Conservation (phyloP, 2,888 invertebrate genomes). For the Melikaiella ostensackeni region DNA sequence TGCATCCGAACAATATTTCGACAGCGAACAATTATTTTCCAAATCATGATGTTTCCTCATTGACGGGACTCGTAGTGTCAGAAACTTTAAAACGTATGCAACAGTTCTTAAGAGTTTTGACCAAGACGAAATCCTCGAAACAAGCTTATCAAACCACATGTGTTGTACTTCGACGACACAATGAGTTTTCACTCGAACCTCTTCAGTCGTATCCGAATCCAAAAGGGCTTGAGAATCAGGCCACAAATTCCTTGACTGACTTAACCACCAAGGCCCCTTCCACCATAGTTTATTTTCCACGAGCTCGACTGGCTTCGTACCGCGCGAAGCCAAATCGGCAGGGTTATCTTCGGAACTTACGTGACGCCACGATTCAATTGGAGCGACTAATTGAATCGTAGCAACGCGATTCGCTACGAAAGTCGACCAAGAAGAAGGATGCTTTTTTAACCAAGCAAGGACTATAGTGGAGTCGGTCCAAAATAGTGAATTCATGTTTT, state of each 20-base stretch:
- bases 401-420: constrained; percentile 43
- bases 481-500: neutral
- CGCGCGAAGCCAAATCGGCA: constrained; percentile 41
- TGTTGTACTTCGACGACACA: neutral
- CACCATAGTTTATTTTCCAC: neutral
- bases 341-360: neutral
- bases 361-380: constrained; percentile 28
- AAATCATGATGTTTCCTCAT: neutral
- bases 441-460: constrained; percentile 36
- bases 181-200: neutral
- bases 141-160: neutral
- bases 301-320: neutral
- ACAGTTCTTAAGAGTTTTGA: neutral
- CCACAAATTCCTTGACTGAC: neutral
- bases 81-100: constrained; percentile 8
- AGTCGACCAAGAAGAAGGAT: constrained; percentile 38
- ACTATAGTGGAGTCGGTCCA: constrained; percentile 47
- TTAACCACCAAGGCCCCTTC: constrained; percentile 23
- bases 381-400: constrained; percentile 20
- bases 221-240: neutral
- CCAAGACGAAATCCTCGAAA: constrained; percentile 5
- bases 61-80: neutral
- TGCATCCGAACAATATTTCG: neutral
- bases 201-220: too few species aligned
- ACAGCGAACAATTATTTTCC: neutral